Evolutionary conservation across 2,113 vertebrate species (phyloP), one percentile per base, ranked within the genome.

Genomic region (Saccopteryx bilineata): DNA sequence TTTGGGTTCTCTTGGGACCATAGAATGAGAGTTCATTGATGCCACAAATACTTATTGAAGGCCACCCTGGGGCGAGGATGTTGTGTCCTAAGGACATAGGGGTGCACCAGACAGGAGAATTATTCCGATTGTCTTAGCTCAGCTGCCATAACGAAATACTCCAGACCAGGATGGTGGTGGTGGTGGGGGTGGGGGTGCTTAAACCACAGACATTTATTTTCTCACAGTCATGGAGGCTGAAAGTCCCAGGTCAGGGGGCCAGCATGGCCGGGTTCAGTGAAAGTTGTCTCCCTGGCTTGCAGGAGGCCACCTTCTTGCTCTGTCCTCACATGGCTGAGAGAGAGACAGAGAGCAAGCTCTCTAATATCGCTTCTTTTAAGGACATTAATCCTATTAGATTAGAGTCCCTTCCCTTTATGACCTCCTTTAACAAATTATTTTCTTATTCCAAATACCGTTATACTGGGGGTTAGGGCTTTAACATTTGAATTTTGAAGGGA

Each of bases 241-340:
- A 65, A 26, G n/a, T 80, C 56, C 15, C 33, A 39, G 46, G 26
- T 66, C 8, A 24, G 14, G 46, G n/a, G 48, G 31, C 61, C 12
- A 6, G 1, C 46, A 19, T 58, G 48, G 17, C 21, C 9, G 50
- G 31, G 31, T 74, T 50, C 50, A 9, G 15, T 17, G 39, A 58
- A 39, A 15, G 3, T 24, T 11, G 7, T 50, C 13, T 69, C 68
- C 11, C 65, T 46, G 72, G 24, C 52, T 54, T 19, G 1, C 17
- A 66, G 31, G 65, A 0, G 2, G 60, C 23, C 0, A 0, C 72
- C 66, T 52, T 63, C 66, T 63, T 11, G 9, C 26, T 26, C 2
- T 13, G 10, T 61, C 52, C 15, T n/a, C 24, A 28, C 12, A 0
- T 33, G 15, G 26, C 3, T 3, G 33, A 46, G 71, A 60, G 60